A percentile compares a stretch with the other conserved stretches of the same genome.
Conservation (phyloP, 2,888 invertebrate species). For the Salticus scenicus region DNA sequence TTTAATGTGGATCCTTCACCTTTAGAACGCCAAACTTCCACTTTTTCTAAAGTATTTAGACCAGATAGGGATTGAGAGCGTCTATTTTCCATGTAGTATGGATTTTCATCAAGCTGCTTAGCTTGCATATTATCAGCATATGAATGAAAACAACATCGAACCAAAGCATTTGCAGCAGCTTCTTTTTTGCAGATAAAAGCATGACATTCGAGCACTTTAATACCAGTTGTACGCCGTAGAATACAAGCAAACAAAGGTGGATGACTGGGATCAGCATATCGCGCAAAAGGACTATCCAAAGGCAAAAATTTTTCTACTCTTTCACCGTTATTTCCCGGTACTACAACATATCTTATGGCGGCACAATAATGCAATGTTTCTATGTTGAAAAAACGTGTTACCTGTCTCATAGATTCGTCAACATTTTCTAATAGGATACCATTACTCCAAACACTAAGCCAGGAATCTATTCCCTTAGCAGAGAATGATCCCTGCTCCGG, state of each 20-base stretch:
- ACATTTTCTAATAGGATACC: constrained; percentile 95
- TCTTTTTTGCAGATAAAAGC: constrained; percentile 98
- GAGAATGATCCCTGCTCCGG: constrained; percentile 87
- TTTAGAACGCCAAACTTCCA: constrained; percentile 69
- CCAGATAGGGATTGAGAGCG: constrained; percentile 70
- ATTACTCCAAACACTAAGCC: constrained; percentile 97
- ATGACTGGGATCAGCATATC: constrained; percentile 94
- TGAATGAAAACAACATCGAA: constrained; percentile 97
- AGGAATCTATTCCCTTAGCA: constrained; percentile 93
- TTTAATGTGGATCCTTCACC: constrained; percentile 40
- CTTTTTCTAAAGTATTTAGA: constrained; percentile 71
- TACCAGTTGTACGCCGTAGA: constrained; percentile 93
- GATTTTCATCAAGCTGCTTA: constrained; percentile 80
- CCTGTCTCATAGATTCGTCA: constrained; percentile 94
- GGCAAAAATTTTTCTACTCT: constrained; percentile 83
- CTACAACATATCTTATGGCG: constrained; percentile 89
- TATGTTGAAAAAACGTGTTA: constrained; percentile 96
- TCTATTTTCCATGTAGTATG: constrained; percentile 71
- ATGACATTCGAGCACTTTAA: constrained; percentile 98
- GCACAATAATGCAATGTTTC: constrained; percentile 96
- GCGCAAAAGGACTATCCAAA: constrained; percentile 95
- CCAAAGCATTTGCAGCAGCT: constrained; percentile 97
- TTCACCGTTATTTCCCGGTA: constrained; percentile 78
- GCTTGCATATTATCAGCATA: constrained; percentile 97
- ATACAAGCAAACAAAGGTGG: constrained; percentile 98